Evolutionary conservation across 2,113 vertebrate genomes (phyloP), one percentile per base, ranked within the genome.

Genomic region (Rutilus rutilus): DNA sequence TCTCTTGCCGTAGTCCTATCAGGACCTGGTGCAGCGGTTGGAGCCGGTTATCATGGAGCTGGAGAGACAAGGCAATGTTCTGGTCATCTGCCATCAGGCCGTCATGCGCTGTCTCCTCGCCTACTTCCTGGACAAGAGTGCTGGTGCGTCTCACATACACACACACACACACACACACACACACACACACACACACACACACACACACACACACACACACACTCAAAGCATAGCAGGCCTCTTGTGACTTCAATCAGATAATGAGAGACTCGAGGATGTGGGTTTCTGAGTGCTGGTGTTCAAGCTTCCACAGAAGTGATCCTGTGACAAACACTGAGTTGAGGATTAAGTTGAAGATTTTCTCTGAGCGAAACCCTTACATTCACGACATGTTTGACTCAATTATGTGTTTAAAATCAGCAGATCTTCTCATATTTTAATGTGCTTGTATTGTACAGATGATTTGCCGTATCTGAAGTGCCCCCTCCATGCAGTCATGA

Each of bases 11-110:
- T 89, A 99, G 98, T 99, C 97, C 2, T 99, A 99, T 92, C 97
- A 99, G 95, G 98, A 99, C 92, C 87, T 99, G 93, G 98, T 99
- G 17, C 98, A 99, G 90, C 94, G 97, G 14, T 93, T 99, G 88
- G 98, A 99, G 92, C 97, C 98, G 0, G 97, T 98, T 54, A 99
- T 99, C 92, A 99, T 99, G 98, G 98, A 99, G 92, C 94, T 99
- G 85, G 97, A 99, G 77, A 94, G 98, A 0, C 98, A 99, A 88
- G 97, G 97, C 81, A 98, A 97, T 0, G 96, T 98, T 83, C 93
- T 99, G 1, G 98, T 99, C n/a, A 96, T 99, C 94, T 96, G 96
- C 91, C 98, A 99, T 92, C 98, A 99, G 92, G 97, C 98, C 0
- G 97, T 98, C 83, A 98, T 98, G 97, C 96, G 98, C 89, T 99